Evolutionary conservation across 2,113 vertebrate genomes (phyloP).

Genomic region (Rutilus rutilus): DNA sequence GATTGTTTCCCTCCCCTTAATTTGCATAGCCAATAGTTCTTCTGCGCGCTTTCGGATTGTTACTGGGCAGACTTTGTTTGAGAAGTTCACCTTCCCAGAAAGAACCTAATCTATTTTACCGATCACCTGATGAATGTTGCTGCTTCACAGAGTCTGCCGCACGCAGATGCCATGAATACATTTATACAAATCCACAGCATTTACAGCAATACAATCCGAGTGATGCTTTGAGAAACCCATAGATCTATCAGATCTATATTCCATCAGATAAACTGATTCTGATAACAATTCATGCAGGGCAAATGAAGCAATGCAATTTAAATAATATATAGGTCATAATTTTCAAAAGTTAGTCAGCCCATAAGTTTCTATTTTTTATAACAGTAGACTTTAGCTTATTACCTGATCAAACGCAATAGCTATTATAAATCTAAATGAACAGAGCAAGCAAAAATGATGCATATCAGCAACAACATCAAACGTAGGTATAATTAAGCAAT

Average conservation of each 20-base stretch:
- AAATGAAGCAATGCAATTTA: not conserved
- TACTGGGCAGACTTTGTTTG: slow-evolving; percentile 90
- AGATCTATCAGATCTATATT: not conserved
- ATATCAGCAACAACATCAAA: not conserved
- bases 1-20: slow-evolving; percentile 80
- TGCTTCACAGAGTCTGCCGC: not conserved
- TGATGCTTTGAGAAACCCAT: not conserved
- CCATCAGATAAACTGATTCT: not conserved
- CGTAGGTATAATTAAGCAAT: not conserved
- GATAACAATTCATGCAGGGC: not conserved
- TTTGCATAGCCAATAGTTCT: slow-evolving; percentile 96
- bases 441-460: not conserved
- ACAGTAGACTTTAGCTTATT: too few species aligned
- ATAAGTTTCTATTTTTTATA: not conserved
- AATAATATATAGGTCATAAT: not conserved
- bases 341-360: not conserved
- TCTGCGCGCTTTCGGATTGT: slow-evolving; percentile 85
- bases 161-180: not conserved
- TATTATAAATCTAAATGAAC: not conserved
- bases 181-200: not conserved
- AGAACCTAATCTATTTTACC: slow-evolving; percentile 22
- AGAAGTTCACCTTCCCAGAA: slow-evolving; percentile 34
- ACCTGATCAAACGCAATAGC: not conserved
- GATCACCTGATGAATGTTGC: slow-evolving; percentile 15
- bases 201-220: not conserved